These are phyloP conservation scores for Euura lappo DNA, from an alignment of 1,140 invertebrate species.

Conservation along the genomic window DNA sequence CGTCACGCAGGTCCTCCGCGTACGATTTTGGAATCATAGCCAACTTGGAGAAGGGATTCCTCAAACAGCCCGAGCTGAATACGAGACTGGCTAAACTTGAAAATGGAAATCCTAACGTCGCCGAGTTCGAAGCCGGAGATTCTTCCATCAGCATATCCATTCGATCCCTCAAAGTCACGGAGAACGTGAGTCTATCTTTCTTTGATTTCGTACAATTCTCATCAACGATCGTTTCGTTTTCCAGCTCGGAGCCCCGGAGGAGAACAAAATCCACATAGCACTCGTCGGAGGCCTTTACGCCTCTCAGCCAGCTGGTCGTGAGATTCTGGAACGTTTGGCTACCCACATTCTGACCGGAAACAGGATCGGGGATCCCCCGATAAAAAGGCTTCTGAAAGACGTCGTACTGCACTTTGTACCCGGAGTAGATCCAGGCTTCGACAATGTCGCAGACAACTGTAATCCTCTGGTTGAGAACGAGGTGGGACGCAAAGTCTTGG, in stretches of 20 bases:
- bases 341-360: constrained; percentile 80
- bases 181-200: constrained; percentile 58
- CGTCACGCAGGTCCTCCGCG: constrained; percentile 48
- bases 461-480: constrained; percentile 60
- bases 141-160: constrained; percentile 66
- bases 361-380: constrained; percentile 67
- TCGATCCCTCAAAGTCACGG: constrained; percentile 70
- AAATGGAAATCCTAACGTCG: constrained; percentile 65
- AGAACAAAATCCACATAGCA: constrained; percentile 81
- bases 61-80: constrained; percentile 67
- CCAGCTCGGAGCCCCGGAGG: constrained; percentile 74
- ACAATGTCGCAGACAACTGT: constrained; percentile 57
- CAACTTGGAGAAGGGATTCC: constrained; percentile 48
- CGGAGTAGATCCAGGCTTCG: constrained; percentile 65
- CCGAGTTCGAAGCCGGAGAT: constrained; percentile 69
- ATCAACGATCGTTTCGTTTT: too few species aligned
- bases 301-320: constrained; percentile 82
- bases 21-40: constrained; percentile 48
- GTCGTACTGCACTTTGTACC: constrained; percentile 84
- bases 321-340: constrained; percentile 81
- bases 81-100: constrained; percentile 69
- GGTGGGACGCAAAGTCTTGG: constrained; percentile 64
- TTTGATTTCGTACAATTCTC: background rate
- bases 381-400: constrained; percentile 70
- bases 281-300: constrained; percentile 85